Percentiles rank a stretch among this genome's conserved stretches.
Conservation (phyloP, 1,140 invertebrate genomes). For the Pseudachorutes palmiensis region DNA sequence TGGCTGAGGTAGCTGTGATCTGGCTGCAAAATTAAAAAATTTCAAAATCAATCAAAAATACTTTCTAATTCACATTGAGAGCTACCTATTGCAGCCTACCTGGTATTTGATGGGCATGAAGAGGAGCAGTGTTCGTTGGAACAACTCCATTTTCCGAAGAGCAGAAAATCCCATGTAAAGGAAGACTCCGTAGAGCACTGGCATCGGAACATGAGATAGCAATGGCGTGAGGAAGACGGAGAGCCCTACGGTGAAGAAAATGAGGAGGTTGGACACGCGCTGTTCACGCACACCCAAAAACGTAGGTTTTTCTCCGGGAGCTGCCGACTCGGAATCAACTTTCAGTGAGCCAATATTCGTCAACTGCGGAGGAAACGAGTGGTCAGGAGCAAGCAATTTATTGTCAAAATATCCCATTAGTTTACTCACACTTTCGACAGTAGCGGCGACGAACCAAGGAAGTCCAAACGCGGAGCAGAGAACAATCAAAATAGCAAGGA, state of each 20-base stretch:
- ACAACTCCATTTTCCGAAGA: constrained; percentile 50
- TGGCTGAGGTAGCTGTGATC: constrained; percentile 33
- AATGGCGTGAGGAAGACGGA: constrained; percentile 43
- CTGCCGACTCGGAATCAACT: constrained; percentile 40
- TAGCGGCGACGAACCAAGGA: constrained; percentile 47
- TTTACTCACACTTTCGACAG: constrained; percentile 42
- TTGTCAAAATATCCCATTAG: constrained; percentile 22
- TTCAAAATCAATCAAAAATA: too few relatives aligned
- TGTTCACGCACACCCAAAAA: constrained; percentile 46
- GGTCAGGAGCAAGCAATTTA: constrained; percentile 40
- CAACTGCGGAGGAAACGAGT: constrained; percentile 34
- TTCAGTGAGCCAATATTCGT: constrained; percentile 43
- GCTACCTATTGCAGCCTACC: background rate
- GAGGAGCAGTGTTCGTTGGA: constrained; percentile 50
- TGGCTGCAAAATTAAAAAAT: too few relatives aligned
- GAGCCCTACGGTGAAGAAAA: constrained; percentile 43
- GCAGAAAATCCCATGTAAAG: constrained; percentile 59
- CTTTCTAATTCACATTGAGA: background rate
- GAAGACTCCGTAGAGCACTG: constrained; percentile 58
- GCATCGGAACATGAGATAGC: constrained; percentile 46
- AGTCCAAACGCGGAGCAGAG: constrained; percentile 45
- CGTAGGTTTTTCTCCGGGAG: constrained; percentile 43
- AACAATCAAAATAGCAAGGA: constrained; percentile 42
- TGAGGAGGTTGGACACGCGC: constrained; percentile 42
- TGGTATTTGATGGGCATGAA: constrained; percentile 57